Conservation (phyloP, 2,113 vertebrate species). For the Hoplias malabaricus region DNA sequence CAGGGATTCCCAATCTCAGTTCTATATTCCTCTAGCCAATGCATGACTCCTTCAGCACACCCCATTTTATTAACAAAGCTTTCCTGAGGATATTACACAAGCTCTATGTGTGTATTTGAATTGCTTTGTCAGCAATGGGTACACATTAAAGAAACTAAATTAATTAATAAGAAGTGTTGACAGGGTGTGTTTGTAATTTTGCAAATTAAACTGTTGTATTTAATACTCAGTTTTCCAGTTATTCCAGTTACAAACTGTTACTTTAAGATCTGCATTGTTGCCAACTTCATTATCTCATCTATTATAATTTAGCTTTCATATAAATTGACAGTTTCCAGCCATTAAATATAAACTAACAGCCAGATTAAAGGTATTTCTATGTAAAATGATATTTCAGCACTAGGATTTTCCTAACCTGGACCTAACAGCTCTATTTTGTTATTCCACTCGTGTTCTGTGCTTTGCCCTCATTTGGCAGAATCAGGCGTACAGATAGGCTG, state of each 20-base stretch:
- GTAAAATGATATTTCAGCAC: neutral
- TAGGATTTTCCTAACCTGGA: neutral
- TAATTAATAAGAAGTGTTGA: neutral
- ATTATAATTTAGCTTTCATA: too few relatives aligned
- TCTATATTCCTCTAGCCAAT: neutral
- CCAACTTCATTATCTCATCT: neutral
- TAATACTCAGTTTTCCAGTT: neutral
- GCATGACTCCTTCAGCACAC: neutral
- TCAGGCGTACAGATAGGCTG: conserved; percentile 12
- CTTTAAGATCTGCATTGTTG: too few relatives aligned
- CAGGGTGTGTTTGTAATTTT: neutral
- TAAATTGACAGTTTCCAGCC: too few relatives aligned
- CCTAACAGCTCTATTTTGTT: conserved; percentile 2
- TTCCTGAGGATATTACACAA: neutral
- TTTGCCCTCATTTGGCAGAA: conserved; percentile 14
- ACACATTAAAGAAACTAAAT: neutral
- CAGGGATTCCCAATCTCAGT: too few relatives aligned
- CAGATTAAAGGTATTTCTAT: too few relatives aligned
- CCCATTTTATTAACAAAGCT: neutral
- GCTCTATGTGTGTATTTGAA: neutral
- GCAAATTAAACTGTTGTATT: neutral
- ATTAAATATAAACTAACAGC: too few relatives aligned
- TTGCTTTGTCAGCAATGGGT: too few relatives aligned
- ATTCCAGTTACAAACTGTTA: too few relatives aligned
- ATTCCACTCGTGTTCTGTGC: neutral